phyloP scores from a whole-genome alignment of 2,888 invertebrate genomes.

The Diaprepes abbreviatus region DNA sequence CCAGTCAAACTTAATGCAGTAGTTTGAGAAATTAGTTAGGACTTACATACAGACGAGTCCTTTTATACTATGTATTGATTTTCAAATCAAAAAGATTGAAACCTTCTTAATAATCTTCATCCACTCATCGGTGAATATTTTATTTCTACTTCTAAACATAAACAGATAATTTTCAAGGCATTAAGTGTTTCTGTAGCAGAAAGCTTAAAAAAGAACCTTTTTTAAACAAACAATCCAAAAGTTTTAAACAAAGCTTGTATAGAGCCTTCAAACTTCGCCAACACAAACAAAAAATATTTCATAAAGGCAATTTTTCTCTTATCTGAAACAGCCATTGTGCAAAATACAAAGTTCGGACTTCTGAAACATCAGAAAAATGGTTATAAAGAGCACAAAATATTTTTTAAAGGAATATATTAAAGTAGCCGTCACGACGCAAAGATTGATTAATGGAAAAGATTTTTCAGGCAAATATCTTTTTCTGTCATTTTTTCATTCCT shows the following conservation, averaged over 20 bases:
- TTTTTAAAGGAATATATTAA: slow-evolving; percentile 1
- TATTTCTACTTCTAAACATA: background rate
- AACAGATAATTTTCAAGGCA: background rate
- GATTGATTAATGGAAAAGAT: background rate
- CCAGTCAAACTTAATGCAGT: too few species aligned
- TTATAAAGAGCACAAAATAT: background rate
- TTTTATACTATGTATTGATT: too few species aligned
- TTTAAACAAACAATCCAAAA: background rate
- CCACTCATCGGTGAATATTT: too few species aligned
- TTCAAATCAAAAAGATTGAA: too few species aligned
- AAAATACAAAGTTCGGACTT: slow-evolving; percentile 1
- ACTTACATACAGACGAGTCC: too few species aligned
- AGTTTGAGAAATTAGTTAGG: too few species aligned
- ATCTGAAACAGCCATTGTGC: slow-evolving; percentile 4
- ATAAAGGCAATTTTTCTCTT: slow-evolving; percentile 10
- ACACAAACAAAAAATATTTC: slow-evolving; percentile 17
- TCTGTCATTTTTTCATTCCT: too few species aligned
- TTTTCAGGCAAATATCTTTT: background rate
- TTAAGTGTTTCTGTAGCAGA: background rate
- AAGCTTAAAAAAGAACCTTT: background rate
- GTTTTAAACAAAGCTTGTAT: slow-evolving; percentile 17
- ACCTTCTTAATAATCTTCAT: too few species aligned
- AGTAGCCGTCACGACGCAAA: background rate
- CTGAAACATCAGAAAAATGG: slow-evolving; percentile 8
- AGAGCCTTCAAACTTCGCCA: slow-evolving; percentile 3